These are phyloP conservation scores for Eolophus roseicapilla DNA, from an alignment of 2,113 vertebrate species.

Conservation along the genomic window DNA sequence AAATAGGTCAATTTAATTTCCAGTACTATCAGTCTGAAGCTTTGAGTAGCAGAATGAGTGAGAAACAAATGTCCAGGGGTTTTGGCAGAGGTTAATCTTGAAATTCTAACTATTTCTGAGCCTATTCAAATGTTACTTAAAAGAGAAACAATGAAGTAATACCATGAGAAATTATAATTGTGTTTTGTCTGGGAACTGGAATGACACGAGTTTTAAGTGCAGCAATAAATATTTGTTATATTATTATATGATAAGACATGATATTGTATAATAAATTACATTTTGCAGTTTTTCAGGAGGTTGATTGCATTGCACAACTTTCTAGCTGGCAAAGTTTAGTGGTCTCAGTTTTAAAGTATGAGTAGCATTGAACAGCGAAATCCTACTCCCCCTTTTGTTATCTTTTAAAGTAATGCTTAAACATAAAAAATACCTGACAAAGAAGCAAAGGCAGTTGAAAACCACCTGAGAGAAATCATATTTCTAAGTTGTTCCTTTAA, in stretches of 20 bases:
- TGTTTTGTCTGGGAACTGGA: slow-evolving; percentile 10
- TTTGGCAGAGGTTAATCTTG: slow-evolving; percentile 33
- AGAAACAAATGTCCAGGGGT: neutral
- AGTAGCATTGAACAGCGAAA: neutral
- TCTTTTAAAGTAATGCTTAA: neutral
- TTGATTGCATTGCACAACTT: neutral
- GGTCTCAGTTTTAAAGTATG: neutral
- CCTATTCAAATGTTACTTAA: neutral
- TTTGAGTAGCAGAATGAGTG: slow-evolving; percentile 30
- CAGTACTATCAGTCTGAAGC: slow-evolving; percentile 16
- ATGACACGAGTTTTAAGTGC: neutral
- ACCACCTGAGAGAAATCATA: neutral
- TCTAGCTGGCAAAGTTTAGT: neutral
- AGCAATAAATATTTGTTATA: neutral
- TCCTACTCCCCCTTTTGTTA: neutral
- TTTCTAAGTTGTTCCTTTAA: neutral
- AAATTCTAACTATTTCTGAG: slow-evolving; percentile 3
- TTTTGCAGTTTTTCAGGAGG: neutral
- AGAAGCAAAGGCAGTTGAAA: neutral
- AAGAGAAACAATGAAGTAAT: neutral
- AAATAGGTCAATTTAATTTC: slow-evolving; percentile 71
- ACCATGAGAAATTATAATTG: neutral
- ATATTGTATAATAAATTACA: neutral
- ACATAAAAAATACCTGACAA: neutral
- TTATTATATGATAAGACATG: neutral